Base-by-base conservation (phyloP, 1,140 invertebrate genomes). In the Telenomus remus region DNA sequence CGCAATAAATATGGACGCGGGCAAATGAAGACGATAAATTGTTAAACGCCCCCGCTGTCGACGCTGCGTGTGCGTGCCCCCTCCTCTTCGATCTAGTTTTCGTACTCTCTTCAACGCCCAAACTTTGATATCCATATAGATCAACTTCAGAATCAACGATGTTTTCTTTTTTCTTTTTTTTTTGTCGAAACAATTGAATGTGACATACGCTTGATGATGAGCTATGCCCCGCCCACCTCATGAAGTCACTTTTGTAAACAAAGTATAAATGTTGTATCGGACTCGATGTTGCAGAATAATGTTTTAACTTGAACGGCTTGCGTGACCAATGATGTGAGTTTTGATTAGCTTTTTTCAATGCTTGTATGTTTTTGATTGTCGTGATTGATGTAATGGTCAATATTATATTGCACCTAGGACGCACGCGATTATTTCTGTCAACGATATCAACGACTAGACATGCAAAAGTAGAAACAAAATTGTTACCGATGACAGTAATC, bases 1-100 rank as follows among this genome's bases (percentile, higher is more conserved):
- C 76, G 80, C 79, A 81, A 84, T 87, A 87, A 87, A 87, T 87
- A 87, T 86, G 83, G 80, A 84, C 81, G 76, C 75, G 80, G 49
- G 64, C 79, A 84, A 87, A 87, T 85, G 84, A 86, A 86, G 81
- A 81, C 84, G 79, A 87, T 87, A 87, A 87, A 87, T 87, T 84
- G 79, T 84, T 81, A 69, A 82, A 85, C 81, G 84, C 82, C 84
- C 81, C 80, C 83, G 79, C 81, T 82, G 79, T 80, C 79, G 76
- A 66, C 83, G 65, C 64, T 63, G 54, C 64, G 72, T 74, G 57
- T 42, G n/a, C n/a, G 42, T 59, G 60, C 63, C 39, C 46, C 16
- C 68, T 34, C 12, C 33, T 42, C 15, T 51, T 14, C 9, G 43
- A 49, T 78, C 42, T 44, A 27, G 35, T 54, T 53, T 15, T 14